Base-by-base conservation (phyloP, 2,113 vertebrate species). In the Tiliqua scincoides region DNA sequence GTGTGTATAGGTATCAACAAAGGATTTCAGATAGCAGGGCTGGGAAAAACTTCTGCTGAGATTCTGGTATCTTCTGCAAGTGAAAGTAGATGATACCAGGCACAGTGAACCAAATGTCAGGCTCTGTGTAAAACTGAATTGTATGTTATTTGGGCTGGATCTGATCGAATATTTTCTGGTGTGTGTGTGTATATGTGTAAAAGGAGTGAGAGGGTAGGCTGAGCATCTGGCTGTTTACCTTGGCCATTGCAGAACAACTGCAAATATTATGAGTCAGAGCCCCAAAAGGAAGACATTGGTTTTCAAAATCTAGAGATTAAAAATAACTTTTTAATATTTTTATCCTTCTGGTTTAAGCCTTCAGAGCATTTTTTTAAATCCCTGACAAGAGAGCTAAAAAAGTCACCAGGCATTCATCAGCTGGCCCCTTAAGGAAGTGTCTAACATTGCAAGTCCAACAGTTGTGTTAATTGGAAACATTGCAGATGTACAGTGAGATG, bases 401-500 rank as follows among this genome's bases (percentile, higher is more conserved):
- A 35, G 57, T 35, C 30, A 52, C 9, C 12, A n/a, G 18, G 18
- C 6, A n/a, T 74, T 83, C 35, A 63, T 20, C n/a, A 32, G 5
- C 37, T 59, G 37, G 21, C 10, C 12, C 43, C 37, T 82, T 82
- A 79, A 27, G 35, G 21, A 82, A 82, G 71, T 14, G 35, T 76
- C 52, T 84, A 84, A 48, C 59, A 63, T 57, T 63, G 25, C 37
- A 61, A 18, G 4, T 84, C 61, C 76, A 30, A 54, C 61, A 32
- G 21, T 67, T 84, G 61, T 54, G 73, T 62, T 84, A 74, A 84
- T 74, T 62, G 57, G 35, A 84, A 74, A 37, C 71, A 74, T 32
- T 21, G 35, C 32, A 83, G 54, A 40, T 61, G 35, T 61, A 20
- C 68, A 73, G 25, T 48, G 25, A 61, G 27, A 71, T 83, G 67